These are phyloP conservation scores for Carposina sasakii DNA, from an alignment of 1,140 invertebrate genomes.

Conservation along the genomic window DNA sequence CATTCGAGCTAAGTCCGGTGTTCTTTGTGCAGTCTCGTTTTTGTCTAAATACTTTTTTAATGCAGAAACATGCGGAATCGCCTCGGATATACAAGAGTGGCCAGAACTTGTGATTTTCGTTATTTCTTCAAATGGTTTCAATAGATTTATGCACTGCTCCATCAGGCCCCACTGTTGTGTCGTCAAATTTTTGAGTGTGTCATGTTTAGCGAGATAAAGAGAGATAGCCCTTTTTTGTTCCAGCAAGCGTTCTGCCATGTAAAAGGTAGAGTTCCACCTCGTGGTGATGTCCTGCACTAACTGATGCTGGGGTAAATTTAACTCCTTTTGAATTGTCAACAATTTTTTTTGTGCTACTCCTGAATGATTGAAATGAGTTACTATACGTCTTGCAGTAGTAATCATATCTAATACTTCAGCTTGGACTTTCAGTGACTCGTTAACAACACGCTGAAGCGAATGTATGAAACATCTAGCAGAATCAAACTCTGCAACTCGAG, in stretches of 20 bases:
- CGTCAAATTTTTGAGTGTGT: constrained; percentile 18
- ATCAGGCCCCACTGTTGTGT: constrained; percentile 21
- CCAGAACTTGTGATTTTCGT: constrained; percentile 30
- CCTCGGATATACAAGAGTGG: constrained; percentile 26
- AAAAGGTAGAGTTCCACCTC: constrained; percentile 4
- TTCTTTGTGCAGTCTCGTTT: constrained; percentile 15
- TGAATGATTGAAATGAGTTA: constrained; percentile 12
- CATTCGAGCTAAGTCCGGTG: constrained; percentile 14
- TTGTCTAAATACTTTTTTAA: constrained; percentile 26
- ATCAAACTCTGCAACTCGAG: constrained; percentile 12
- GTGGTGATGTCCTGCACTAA: constrained; percentile 5
- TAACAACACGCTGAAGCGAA: constrained; percentile 13
- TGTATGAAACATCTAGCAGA: constrained; percentile 12
- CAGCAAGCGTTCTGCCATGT: background rate
- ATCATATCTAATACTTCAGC: background rate
- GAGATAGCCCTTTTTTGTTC: background rate
- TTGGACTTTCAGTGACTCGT: constrained; percentile 15
- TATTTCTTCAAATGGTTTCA: constrained; percentile 36
- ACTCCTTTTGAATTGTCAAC: constrained; percentile 14
- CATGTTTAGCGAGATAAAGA: constrained; percentile 22
- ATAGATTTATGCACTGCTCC: constrained; percentile 23
- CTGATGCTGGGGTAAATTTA: constrained; percentile 3
- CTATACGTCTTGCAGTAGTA: background rate
- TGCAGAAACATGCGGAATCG: constrained; percentile 27
- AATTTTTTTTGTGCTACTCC: constrained; percentile 4